Conservation (phyloP, 2,113 vertebrate species). For the Dryoscopus gambensis region DNA sequence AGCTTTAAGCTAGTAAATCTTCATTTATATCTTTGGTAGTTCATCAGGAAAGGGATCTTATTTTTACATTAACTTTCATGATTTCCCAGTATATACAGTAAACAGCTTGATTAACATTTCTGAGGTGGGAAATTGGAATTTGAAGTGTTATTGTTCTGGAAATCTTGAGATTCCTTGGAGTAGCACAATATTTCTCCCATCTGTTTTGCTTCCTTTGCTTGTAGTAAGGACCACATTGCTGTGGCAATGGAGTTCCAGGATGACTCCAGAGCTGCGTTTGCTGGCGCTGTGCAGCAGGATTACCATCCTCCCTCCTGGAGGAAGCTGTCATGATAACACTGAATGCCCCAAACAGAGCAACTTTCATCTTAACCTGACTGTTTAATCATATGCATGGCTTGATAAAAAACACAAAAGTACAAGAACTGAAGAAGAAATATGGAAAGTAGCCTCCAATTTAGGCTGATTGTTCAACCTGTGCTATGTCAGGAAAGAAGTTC, state of each 20-base stretch:
- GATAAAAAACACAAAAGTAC: not conserved
- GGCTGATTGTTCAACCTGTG: not conserved
- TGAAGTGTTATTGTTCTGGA: not conserved
- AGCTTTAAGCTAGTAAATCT: not conserved
- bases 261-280: not conserved
- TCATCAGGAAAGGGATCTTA: not conserved
- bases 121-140: not conserved
- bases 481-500: not conserved
- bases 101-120: not conserved
- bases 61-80: not conserved
- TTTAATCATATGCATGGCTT: accelerated
- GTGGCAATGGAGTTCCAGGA: conserved; percentile 28
- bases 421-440: not conserved
- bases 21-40: not conserved
- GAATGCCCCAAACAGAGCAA: not conserved
- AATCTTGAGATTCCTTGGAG: conserved; percentile 18
- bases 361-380: not conserved
- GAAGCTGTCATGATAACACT: not conserved
- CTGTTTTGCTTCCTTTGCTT: conserved; percentile 42
- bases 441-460: not conserved
- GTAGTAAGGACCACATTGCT: conserved; percentile 31
- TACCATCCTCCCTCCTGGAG: not conserved
- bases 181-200: not conserved
- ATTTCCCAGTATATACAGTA: not conserved
- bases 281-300: not conserved